Base-by-base conservation (phyloP, 1,140 invertebrate species). In the Uloborus diversus region DNA sequence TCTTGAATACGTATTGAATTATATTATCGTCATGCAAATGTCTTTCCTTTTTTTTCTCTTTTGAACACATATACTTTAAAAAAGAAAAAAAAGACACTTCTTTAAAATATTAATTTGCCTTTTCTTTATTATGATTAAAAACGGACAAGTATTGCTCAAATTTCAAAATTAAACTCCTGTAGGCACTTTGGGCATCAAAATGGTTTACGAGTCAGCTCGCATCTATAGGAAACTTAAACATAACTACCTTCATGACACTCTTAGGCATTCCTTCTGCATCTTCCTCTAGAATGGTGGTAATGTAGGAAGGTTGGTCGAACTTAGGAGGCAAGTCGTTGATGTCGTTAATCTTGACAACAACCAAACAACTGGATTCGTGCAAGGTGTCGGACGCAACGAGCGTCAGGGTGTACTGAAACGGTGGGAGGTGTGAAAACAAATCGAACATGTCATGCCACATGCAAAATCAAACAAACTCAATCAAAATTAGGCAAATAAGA, bases 321-420 rank as follows among this genome's bases (percentile, higher is more conserved):
- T 90, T 89, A 5, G 94, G 94, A 42, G 93, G 92, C 78, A 94
- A 88, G 87, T 95, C 93, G 87, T 95, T 95, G 85, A 93, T 91
- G 66, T 86, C 84, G 35, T 92, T 90, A 65, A 94, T 89, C 84
- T 91, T 89, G 83, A 95, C 92, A 70, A 92, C 89, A 64, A 95
- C 92, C 64, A 89, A 91, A 79, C 93, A 94, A 78, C 90, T 90
- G 88, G 93, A 94, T 87, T 95, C 93, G 89, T 93, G 93, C 84
- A 93, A 90, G 85, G 92, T 93, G 88, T 95, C 94, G 66, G 93
- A 94, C 56, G 93, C 93, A 83, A 94, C 93, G 89, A 95, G 89
- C 83, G 92, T 93, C 88, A 95, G 89, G 87, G 93, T 92, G 89
- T 94, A 95, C 93, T 94, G 86, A 35, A 64, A 49, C 32, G 76